These are phyloP conservation scores for Archilochus colubris DNA, from an alignment of 2,113 vertebrate species.

Conservation along the genomic window DNA sequence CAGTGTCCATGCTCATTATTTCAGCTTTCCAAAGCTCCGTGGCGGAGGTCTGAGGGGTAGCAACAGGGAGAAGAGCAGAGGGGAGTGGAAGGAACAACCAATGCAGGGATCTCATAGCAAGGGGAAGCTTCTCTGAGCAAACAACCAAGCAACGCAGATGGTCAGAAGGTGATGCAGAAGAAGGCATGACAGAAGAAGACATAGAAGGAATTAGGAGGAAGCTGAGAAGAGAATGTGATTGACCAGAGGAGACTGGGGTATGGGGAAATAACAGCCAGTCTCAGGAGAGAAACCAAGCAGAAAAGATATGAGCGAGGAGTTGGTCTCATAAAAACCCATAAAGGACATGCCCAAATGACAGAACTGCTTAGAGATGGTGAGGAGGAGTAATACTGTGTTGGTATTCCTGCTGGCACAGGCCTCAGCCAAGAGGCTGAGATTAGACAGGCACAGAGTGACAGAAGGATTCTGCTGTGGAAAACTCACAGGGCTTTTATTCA, in stretches of 20 bases:
- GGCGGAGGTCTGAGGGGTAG: not conserved
- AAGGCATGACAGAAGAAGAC: not conserved
- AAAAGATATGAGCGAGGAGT: not conserved
- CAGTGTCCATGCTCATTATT: accelerated
- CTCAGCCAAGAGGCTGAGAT: not conserved
- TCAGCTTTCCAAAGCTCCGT: not conserved
- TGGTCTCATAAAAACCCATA: accelerated
- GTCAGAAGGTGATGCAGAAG: not conserved
- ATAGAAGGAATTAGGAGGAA: not conserved
- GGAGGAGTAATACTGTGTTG: not conserved
- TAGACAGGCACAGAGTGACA: not conserved
- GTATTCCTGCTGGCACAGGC: not conserved
- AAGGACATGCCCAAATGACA: not conserved
- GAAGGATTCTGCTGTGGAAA: not conserved
- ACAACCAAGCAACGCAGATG: not conserved
- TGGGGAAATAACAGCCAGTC: not conserved
- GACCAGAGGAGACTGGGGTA: not conserved
- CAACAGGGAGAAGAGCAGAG: not conserved
- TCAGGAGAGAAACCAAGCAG: not conserved
- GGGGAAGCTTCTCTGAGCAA: conserved; percentile 3
- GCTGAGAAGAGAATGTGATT: not conserved
- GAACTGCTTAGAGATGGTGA: not conserved
- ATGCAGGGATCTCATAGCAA: not conserved
- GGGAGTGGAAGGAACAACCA: not conserved
- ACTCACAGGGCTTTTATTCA: not conserved